Conservation (phyloP, 1,140 invertebrate genomes). For the Lepidurus couesii region DNA sequence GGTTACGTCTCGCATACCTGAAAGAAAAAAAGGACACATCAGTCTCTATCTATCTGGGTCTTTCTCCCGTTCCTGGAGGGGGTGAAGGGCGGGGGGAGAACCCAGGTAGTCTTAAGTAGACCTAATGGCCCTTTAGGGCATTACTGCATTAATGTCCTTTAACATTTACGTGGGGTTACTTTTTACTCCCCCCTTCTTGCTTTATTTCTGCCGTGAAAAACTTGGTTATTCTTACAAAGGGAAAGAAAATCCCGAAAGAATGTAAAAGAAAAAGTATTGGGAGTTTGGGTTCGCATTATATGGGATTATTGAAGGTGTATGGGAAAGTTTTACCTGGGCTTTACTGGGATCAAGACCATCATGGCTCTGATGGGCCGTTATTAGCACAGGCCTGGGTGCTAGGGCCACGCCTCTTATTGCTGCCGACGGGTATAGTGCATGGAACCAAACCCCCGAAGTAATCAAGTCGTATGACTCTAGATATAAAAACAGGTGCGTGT, state of each 20-base stretch:
- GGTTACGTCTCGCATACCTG: constrained; percentile 17
- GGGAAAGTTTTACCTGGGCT: background rate
- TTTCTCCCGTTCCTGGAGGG: no score
- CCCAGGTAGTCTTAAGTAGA: background rate
- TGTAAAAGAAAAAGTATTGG: background rate
- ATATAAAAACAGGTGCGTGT: constrained; percentile 16
- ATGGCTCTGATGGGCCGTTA: background rate
- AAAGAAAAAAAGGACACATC: background rate
- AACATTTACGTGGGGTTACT: background rate
- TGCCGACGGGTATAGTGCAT: background rate
- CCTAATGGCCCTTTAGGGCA: constrained; percentile 9
- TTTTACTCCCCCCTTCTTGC: background rate
- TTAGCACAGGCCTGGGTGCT: background rate
- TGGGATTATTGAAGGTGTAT: constrained; percentile 7
- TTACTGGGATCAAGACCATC: constrained; percentile 7
- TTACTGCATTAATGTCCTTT: constrained; percentile 17
- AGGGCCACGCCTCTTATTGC: background rate
- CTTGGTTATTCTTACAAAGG: background rate
- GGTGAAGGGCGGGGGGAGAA: background rate
- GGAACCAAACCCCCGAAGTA: background rate
- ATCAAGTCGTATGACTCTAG: background rate
- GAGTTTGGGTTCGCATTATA: background rate
- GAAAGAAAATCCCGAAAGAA: background rate
- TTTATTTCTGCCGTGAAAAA: background rate
- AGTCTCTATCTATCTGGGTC: background rate